Conservation (phyloP, 2,113 vertebrate species). For the Stigmatopora argus region DNA sequence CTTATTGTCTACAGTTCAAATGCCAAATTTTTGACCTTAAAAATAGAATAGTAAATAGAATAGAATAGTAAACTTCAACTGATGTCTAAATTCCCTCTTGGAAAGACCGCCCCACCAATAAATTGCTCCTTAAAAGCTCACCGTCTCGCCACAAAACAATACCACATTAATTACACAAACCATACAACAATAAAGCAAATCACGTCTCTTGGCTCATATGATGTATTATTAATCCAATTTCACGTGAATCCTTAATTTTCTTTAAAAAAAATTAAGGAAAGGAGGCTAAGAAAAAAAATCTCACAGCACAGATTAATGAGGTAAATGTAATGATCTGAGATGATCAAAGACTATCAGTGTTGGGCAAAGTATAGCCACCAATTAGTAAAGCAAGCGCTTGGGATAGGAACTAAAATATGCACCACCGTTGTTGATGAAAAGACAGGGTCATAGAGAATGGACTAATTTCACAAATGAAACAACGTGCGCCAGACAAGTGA, state of each 20-base stretch:
- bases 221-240: constrained; percentile 76
- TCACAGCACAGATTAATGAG: constrained; percentile 75
- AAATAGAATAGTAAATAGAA: too few relatives aligned
- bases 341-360: constrained; percentile 78
- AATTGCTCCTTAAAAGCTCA: constrained; percentile 8
- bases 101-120: not conserved
- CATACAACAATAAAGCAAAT: constrained; percentile 21
- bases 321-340: constrained; percentile 80
- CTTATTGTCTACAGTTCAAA: too few relatives aligned
- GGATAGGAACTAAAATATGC: constrained; percentile 73
- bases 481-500: constrained; percentile 37
- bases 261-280: not conserved
- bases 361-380: constrained; percentile 76
- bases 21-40: too few relatives aligned
- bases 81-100: not conserved
- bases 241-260: constrained; percentile 49
- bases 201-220: constrained; percentile 61
- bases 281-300: constrained; percentile 32
- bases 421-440: constrained; percentile 71
- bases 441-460: constrained; percentile 73
- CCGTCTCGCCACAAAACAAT: constrained; percentile 13
- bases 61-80: too few relatives aligned
- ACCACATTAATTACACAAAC: constrained; percentile 23
- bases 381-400: constrained; percentile 77
- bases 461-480: constrained; percentile 75